Conservation (phyloP, 2,113 vertebrate species). For the Brachypodius melanocephalos region DNA sequence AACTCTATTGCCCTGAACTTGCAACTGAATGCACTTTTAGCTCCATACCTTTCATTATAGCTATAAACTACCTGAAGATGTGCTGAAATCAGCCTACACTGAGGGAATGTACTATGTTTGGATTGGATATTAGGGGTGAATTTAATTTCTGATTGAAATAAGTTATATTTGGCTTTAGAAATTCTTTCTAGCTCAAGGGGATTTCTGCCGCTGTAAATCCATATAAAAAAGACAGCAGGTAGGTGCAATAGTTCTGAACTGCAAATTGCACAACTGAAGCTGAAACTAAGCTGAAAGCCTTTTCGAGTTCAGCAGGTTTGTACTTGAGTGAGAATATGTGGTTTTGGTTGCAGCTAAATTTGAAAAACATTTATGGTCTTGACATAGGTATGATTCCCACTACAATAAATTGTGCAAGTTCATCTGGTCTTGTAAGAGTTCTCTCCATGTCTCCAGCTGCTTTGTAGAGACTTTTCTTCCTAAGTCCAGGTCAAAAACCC, state of each 20-base stretch:
- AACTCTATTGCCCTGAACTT: not conserved
- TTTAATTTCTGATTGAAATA: not conserved
- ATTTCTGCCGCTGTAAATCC: not conserved
- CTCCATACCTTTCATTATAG: not conserved
- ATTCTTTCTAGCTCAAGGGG: not conserved
- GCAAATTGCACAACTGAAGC: slow-evolving; percentile 23
- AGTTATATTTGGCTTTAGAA: not conserved
- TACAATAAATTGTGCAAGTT: not conserved
- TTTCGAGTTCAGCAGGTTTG: not conserved
- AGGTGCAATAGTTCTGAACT: not conserved
- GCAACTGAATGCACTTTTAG: not conserved
- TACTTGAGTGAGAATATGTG: not conserved
- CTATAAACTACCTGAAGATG: not conserved
- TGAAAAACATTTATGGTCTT: not conserved
- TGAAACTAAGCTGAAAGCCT: not conserved
- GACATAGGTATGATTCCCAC: not conserved
- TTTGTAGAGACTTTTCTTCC: not conserved
- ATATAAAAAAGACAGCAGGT: not conserved
- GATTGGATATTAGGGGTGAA: not conserved
- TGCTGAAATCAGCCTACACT: not conserved
- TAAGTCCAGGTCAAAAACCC: not conserved
- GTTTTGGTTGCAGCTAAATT: not conserved
- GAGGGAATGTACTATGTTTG: not conserved
- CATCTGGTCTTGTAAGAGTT: not conserved
- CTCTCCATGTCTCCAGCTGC: not conserved